Evolutionary conservation across 1,140 invertebrate genomes (phyloP), one percentile per base, ranked within the genome.

Genomic region (Procambarus clarkii): DNA sequence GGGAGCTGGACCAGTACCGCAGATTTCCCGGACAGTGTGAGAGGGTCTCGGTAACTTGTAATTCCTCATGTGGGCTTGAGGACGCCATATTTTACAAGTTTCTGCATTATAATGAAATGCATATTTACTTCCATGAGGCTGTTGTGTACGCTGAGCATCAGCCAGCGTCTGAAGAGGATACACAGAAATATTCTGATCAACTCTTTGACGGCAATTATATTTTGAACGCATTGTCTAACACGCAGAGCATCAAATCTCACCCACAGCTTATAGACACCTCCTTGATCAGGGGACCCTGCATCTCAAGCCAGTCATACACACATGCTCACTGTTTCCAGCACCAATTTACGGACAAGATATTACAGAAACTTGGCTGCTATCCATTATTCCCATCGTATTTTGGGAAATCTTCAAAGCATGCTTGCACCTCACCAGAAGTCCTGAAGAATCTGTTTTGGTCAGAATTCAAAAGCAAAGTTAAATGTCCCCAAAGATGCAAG

Each of bases 171-270:
- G 9, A 82, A 21, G 78, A 74, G 24, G 69, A 81, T 34, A 82
- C 69, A 15, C 21, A 15, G n/a, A 71, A 11, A 46, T 82, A 80
- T 76, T 89, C 87, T 34, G n/a, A 71, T 3, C 15, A 76, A 8
- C 50, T 89, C 9, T 89, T 89, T 82, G 79, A 89, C 50, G 87
- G 87, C 21, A 89, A 81, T 74, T 81, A 89, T 74, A 44, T 82
- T 24, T 48, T 89, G 50, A 44, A 24, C 5, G 34, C 18, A 15
- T 1, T 81, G 3, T n/a, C 8, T 24, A 44, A 34, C 15, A n/a
- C 18, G 11, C 60, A 79, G 4, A 82, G 71, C 44, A 2, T 71
- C 34, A 46, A 34, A 34, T 74, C 48, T 34, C 1, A 74, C 4
- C 46, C 87, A n/a, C 87, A 89, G 64, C 46, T 74, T 9, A 74